Evolutionary conservation across 64 coral and sea anemone genomes (phyloP), one percentile per base, ranked within the genome.

Genomic region (Pocillopora damicornis): DNA sequence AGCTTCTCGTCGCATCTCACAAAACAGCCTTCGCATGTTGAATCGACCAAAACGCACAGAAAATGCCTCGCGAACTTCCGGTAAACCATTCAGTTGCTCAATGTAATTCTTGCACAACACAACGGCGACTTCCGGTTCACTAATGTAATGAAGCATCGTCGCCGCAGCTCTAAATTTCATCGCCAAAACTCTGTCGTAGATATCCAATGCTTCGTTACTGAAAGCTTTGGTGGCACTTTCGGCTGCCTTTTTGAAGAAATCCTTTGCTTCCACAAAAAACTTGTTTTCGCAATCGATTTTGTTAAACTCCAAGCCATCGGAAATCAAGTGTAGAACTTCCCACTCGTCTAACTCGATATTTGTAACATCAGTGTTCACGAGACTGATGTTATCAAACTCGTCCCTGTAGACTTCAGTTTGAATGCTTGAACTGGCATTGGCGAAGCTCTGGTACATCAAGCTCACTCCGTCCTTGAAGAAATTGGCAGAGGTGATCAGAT

Each of bases 81-180:
- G 89, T 42, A 94, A 74, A 25, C 83, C 66, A 42, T 94, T 94
- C 45, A 94, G 71, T 64, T 91, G 88, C 60, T 94, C 88, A 1
- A 94, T 75, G 37, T 87, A 94, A 5, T 73, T 65, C 18, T 87
- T 90, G 68, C 88, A 94, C 67, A 91, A 74, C 9, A 91, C 92
- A 1, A 94, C 73, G 0, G 92, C 88, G 5, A 91, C 68, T 94
- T 87, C 92, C 65, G 92, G 92, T 51, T 60, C 86, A 13, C 74
- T 83, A 25, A 94, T 73, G 71, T 78, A 79, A 62, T 94, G 18
- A 4, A 94, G 89, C 74, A 94, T 94, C 11, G 92, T 94, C 5
- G 92, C 77, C 15, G 92, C 82, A 62, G 91, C 92, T 74, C 89
- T 81, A 13, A 91, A 91, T 30, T 94, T 91, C 92, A 94, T 94